Evolutionary conservation across 92 coral and sea anemone species (phyloP), one percentile per base, ranked within the genome.

Genomic region (Epizoanthus stellaris): DNA sequence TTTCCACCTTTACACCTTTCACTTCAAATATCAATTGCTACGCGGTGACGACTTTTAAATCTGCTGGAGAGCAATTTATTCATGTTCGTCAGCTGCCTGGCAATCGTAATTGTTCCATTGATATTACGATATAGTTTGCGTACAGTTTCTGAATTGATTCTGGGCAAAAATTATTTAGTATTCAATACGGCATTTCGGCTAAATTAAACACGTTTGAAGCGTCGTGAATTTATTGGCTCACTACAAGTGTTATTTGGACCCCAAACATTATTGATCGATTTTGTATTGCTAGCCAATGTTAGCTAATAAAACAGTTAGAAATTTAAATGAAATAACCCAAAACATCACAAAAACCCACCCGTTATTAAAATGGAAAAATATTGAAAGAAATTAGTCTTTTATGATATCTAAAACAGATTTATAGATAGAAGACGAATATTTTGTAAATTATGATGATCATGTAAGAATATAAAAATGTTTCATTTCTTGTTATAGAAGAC

Each of bases 271-370:
- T 47, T 63, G 4, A 86, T n/a, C 43, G 70, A 76, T 75, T 62
- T 82, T 85, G 60, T 86, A 64, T 86, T 82, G 70, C 67, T 80
- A 49, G 72, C 67, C 84, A 67, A 83, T 62, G 84, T 84, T 38
- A 80, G 54, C 60, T 89, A 67, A 68, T 80, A 76, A 66, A 86
- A 81, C 79, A 76, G 56, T 83, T 70, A 17, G 58, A 90, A 90
- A 82, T 86, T 76, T 57, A 82, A 90, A 90, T 90, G 60, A 86
- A 80, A 42, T 81, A 76, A 68, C 14, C 56, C 56, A 1, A 52
- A 52, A 52, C 56, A 52, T 9, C 56, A 52, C 56, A 52, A 52
- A 49, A 52, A 52, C 56, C 56, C 56, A 13, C 56, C 14, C 12
- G 56, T 53, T 40, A 47, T 62, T 61, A 43, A 15, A 36, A 38